Base-by-base conservation (phyloP, 2,888 invertebrate genomes). In the Meandrusa payeni region DNA sequence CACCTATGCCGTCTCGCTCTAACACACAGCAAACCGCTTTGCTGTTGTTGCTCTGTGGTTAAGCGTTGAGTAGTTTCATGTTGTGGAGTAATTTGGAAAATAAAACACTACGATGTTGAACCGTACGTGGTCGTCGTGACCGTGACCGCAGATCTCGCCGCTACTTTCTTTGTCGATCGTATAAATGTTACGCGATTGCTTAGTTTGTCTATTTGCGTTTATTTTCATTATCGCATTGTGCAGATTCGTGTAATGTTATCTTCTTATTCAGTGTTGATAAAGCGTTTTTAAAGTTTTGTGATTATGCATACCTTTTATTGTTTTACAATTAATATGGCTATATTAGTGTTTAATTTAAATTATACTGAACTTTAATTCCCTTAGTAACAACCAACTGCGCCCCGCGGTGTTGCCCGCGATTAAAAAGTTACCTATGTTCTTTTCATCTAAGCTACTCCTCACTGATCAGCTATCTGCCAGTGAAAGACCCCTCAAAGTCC, bases 41-140 rank as follows among this genome's bases (percentile, higher is more conserved):
- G 61, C 63, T 60, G 69, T 67, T 67, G 69, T 71, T 65, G 64
- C 60, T 42, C 17, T 22, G 64, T 66, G 61, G 66, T 42, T 41
- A 48, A 44, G 39, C 40, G 53, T 49, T 43, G 42, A 50, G 48
- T 54, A 45, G 50, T 46, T 53, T 54, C 54, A 57, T 57, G 63
- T 69, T 64, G 75, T 76, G 69, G 68, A 78, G 80, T 77, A 76
- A 81, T 85, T 81, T 80, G 67, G 69, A 77, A 72, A 79, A 80
- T 80, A 82, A 81, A 79, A 81, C 74, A 69, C 66, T 20, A 24
- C 70, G 71, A 78, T 76, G 75, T 72, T 74, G 69, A 69, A 64
- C 66, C 69, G 74, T 71, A 76, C 72, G 75, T 53, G 48, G 47
- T 52, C 51, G 42, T 51, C 51, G 60, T 81, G 83, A 77, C 83